Evolutionary conservation across 2,888 invertebrate genomes (phyloP), one percentile per base, ranked within the genome.

Genomic region (Cataglyphis cursor): DNA sequence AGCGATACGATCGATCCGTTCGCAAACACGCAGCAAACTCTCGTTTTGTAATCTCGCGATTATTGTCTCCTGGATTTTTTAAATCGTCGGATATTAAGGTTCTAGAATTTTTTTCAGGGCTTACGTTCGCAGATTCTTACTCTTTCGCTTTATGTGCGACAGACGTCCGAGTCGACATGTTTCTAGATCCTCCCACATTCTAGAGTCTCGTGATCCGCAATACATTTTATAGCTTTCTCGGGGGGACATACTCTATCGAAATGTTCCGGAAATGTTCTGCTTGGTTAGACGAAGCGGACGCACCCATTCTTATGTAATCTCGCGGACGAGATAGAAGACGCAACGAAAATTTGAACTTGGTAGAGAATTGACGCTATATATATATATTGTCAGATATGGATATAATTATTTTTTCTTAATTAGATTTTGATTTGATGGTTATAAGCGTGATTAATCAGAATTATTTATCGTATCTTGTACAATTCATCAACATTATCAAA

Each of bases 351-450:
- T 70, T 57, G 28, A 68, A 54, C 28, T 76, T 76, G 41, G 15
- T 54, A 48, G 18, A 6, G 68, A 9, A 41, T 44, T 15, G 18
- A 24, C 12, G 21, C 31, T 68, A 68, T 68, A 68, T 48, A 18
- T 41, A 54, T 78, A 38, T 38, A 38, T 10, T 38, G 10, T 51
- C 18, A 21, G 57, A 57, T 41, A 68, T 28, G 57, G n/a, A 3
- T 31, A 41, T 31, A 44, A 59, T 78, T 57, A 65, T 54, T 74
- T 65, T 48, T 66, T 48, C 59, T 12, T 76, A 76, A 82, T 82
- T 82, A 82, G 35, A 82, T 82, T 59, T 59, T 59, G 48, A 82
- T 65, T 57, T 24, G 65, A 41, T 24, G 18, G 4, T 82, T 76
- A 76, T 57, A 76, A 57, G 24, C 15, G 12, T 41, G 76, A 82